Base-by-base conservation (phyloP, 2,113 vertebrate genomes). In the Arenaria interpres region DNA sequence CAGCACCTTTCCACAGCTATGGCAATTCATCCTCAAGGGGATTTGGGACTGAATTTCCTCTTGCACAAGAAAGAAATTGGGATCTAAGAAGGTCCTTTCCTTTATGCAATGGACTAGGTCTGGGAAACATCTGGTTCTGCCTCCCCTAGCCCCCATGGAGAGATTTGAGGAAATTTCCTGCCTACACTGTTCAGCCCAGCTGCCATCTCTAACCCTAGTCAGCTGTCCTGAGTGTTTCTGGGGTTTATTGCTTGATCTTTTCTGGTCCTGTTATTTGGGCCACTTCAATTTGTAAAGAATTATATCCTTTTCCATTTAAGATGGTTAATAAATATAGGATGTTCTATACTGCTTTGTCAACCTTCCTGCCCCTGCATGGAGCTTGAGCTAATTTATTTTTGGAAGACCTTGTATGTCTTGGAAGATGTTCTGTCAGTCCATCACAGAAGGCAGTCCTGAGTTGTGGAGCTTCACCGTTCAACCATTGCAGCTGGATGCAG, bases 401-500 rank as follows among this genome's bases (percentile, higher is more conserved):
- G 27, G 18, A 72, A 81, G 28, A 56, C 21, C 32, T 54, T 56
- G 14, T 19, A 22, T 19, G 19, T 68, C 62, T 39, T 77, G 25
- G 33, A 63, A 68, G 16, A 51, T 6, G 12, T 22, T 89, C 21
- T 68, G 11, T 35, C 23, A 53, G 32, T 50, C 23, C 3, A 3
- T 17, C 46, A 66, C 17, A 24, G 21, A 77, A 60, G 25, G 35
- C 16, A 25, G 10, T 45, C 32, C 35, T 60, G 12, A 1, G 0
- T 14, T 54, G 5, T 43, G 59, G 12, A 60, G 12, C 16, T 91
- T 73, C 16, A 56, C 21, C 14, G 15, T 90, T 54, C 50, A 54
- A 18, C 11, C 6, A 7, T 0, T 73, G 14, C 17, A 3, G 17
- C 1, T 53, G 43, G 50, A 27, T 48, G 23, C n/a, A 59, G 56